Conservation (phyloP, 2,113 vertebrate genomes). For the Paracanthobrama guichenoti region DNA sequence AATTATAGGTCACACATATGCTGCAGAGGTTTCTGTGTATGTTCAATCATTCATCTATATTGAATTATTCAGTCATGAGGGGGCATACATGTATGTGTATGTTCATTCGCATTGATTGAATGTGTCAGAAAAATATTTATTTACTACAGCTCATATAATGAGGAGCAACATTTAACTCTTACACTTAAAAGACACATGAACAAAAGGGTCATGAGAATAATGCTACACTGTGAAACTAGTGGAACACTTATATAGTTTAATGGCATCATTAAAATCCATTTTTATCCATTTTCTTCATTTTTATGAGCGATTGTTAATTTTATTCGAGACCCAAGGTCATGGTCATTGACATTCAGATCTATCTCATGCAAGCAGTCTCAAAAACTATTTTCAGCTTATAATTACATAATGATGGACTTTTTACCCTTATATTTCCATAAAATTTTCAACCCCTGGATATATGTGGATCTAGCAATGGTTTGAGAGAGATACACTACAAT, state of each 20-base stretch:
- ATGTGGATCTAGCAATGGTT: neutral
- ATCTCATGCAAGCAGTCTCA: neutral
- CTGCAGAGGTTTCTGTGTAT: constrained; percentile 46
- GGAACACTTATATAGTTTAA: neutral
- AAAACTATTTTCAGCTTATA: constrained; percentile 2
- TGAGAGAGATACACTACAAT: too few species aligned
- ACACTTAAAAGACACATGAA: neutral
- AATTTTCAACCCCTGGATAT: neutral
- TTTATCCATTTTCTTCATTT: neutral
- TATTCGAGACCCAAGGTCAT: constrained; percentile 26
- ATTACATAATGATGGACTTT: neutral
- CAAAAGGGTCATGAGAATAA: neutral
- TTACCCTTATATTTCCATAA: neutral
- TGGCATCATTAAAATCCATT: neutral
- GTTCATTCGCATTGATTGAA: constrained; percentile 39
- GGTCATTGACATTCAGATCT: neutral
- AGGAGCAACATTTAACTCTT: neutral
- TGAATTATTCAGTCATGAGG: constrained; percentile 19
- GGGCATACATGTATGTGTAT: neutral
- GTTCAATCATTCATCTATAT: constrained; percentile 28
- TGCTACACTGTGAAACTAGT: neutral
- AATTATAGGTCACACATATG: constrained; percentile 63
- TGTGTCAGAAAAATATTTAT: neutral
- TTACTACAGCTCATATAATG: neutral
- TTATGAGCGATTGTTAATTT: constrained; percentile 11